These are phyloP conservation scores for Cataglyphis cursor DNA, from an alignment of 2,888 invertebrate genomes.

Conservation along the genomic window DNA sequence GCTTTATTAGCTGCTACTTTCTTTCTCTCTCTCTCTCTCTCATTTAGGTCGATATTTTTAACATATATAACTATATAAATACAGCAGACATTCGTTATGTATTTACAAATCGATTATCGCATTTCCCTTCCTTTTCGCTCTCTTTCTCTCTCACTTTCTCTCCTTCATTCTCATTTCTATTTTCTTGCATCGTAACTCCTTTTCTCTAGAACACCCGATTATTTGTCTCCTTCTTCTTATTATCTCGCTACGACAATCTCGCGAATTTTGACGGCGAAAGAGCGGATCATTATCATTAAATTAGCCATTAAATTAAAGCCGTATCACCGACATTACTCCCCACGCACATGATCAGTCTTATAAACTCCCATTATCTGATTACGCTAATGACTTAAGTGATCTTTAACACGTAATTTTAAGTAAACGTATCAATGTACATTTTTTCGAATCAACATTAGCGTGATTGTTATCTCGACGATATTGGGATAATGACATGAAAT, in stretches of 20 bases:
- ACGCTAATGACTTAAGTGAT: neutral
- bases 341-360: constrained; percentile 25
- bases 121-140: constrained; percentile 53
- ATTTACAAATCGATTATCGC: constrained; percentile 71
- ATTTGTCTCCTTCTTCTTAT: neutral
- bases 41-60: constrained; percentile 68
- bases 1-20: constrained; percentile 57
- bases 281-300: constrained; percentile 22
- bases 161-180: constrained; percentile 40
- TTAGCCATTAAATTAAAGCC: constrained; percentile 29
- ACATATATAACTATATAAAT: constrained; percentile 77
- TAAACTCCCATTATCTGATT: constrained; percentile 23
- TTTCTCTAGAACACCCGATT: constrained; percentile 30
- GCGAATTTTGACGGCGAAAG: constrained; percentile 32
- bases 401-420: neutral
- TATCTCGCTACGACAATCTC: neutral
- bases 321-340: neutral
- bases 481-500: neutral
- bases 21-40: too few relatives aligned
- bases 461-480: neutral
- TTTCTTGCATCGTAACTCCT: constrained; percentile 16
- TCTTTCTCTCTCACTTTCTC: constrained; percentile 59
- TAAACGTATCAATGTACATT: neutral
- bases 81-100: constrained; percentile 79
- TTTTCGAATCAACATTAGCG: neutral